A percentile compares a stretch with the other conserved stretches of the same genome.
These are phyloP conservation scores for Platyscapa corneri DNA, from an alignment of 1,140 invertebrate species.

Conservation along the genomic window DNA sequence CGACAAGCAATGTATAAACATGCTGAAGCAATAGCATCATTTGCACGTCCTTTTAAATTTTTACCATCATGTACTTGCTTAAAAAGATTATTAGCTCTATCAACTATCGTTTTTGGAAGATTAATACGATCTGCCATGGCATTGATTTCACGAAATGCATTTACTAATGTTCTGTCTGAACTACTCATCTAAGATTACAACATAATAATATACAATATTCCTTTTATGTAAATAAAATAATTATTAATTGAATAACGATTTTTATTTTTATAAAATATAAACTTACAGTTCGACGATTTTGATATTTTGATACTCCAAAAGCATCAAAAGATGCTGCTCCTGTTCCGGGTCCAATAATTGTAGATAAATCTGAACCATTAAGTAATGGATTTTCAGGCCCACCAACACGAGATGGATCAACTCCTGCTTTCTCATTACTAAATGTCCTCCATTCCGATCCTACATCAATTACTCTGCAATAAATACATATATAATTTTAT, in stretches of 20 bases:
- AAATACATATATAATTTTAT: background rate
- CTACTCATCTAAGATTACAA: constrained; percentile 82
- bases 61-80: constrained; percentile 99
- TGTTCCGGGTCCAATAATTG: constrained; percentile 95
- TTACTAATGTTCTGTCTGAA: constrained; percentile 94
- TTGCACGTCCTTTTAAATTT: constrained; percentile 92
- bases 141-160: constrained; percentile 97
- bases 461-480: constrained; percentile 96
- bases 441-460: constrained; percentile 99
- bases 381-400: constrained; percentile 96
- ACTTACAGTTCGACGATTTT: constrained; percentile 89
- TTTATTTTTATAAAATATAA: background rate
- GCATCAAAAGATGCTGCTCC: constrained; percentile 87
- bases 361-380: constrained; percentile 96
- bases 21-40: constrained; percentile 98
- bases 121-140: constrained; percentile 99
- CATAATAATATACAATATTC: constrained; percentile 9
- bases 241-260: background rate
- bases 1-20: constrained; percentile 99
- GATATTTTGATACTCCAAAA: constrained; percentile 94
- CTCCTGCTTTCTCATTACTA: constrained; percentile 97
- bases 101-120: constrained; percentile 94
- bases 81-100: constrained; percentile 96
- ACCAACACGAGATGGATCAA: constrained; percentile 99
- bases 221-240: constrained; percentile 14